A percentile compares a stretch with the other conserved stretches of the same genome.
These are phyloP conservation scores for Idaea aversata DNA, from an alignment of 2,888 invertebrate species.

Conservation along the genomic window DNA sequence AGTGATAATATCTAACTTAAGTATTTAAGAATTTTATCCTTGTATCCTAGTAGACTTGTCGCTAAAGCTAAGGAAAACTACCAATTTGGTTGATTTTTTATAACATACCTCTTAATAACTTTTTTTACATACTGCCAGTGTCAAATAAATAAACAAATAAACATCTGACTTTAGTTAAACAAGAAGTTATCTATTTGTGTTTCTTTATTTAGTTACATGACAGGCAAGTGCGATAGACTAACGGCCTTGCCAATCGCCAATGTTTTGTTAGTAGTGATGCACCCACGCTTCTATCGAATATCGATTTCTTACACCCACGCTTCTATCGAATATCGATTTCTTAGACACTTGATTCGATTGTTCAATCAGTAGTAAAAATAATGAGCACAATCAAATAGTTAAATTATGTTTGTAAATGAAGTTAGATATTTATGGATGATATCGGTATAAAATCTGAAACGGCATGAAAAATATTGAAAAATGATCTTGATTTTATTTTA, in stretches of 20 bases:
- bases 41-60: no score
- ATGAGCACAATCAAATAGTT: not conserved
- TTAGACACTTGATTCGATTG: not conserved
- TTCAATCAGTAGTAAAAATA: not conserved
- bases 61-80: no score
- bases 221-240: not conserved
- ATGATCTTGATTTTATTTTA: no score
- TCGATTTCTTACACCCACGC: not conserved
- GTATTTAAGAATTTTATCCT: no score
- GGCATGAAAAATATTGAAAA: no score
- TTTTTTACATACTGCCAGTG: no score
- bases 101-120: no score
- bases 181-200: not conserved
- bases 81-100: no score
- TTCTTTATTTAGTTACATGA: not conserved
- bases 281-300: not conserved
- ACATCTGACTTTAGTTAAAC: not conserved
- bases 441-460: no score
- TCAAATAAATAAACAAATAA: not conserved
- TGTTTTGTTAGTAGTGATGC: not conserved
- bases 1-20: no score
- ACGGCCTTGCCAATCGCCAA: not conserved
- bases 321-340: no score
- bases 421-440: no score
- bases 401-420: not conserved